A percentile compares a stretch with the other conserved stretches of the same genome.
These are phyloP conservation scores for Catocala sponsa DNA, from an alignment of 2,888 invertebrate species.

Conservation along the genomic window DNA sequence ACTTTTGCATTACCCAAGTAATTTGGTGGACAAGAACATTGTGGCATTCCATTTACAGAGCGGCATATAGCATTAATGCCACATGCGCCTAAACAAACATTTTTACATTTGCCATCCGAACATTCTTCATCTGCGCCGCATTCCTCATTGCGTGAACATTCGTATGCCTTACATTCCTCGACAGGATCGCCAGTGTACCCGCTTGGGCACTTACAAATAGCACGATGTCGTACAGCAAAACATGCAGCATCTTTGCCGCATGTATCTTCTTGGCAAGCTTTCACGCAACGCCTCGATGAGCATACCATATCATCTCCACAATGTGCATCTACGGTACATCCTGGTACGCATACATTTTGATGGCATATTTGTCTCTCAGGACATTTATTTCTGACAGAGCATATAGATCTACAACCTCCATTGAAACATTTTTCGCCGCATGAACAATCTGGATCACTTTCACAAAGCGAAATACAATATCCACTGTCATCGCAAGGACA, in stretches of 20 bases:
- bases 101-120: slow-evolving; percentile 91
- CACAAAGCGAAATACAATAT: slow-evolving; percentile 92
- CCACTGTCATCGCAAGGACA: slow-evolving; percentile 95
- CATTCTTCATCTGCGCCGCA: slow-evolving; percentile 94
- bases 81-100: slow-evolving; percentile 94
- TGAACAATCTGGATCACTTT: slow-evolving; percentile 90
- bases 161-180: slow-evolving; percentile 92
- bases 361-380: slow-evolving; percentile 93
- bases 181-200: slow-evolving; percentile 95
- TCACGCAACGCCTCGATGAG: slow-evolving; percentile 89
- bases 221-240: slow-evolving; percentile 93
- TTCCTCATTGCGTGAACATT: slow-evolving; percentile 92
- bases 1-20: slow-evolving; percentile 94
- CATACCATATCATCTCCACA: slow-evolving; percentile 94
- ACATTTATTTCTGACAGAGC: slow-evolving; percentile 91
- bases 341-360: slow-evolving; percentile 92
- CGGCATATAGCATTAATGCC: slow-evolving; percentile 95
- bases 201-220: slow-evolving; percentile 95
- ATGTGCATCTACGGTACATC: slow-evolving; percentile 93
- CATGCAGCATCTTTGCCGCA: slow-evolving; percentile 95
- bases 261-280: slow-evolving; percentile 91
- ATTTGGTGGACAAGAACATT: slow-evolving; percentile 94
- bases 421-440: slow-evolving; percentile 94
- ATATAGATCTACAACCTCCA: slow-evolving; percentile 92
- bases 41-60: slow-evolving; percentile 92